A percentile compares a stretch with the other conserved stretches of the same genome.
Evolutionary conservation across 2,888 invertebrate species (phyloP).

Genomic region (Parascotia fuliginaria): DNA sequence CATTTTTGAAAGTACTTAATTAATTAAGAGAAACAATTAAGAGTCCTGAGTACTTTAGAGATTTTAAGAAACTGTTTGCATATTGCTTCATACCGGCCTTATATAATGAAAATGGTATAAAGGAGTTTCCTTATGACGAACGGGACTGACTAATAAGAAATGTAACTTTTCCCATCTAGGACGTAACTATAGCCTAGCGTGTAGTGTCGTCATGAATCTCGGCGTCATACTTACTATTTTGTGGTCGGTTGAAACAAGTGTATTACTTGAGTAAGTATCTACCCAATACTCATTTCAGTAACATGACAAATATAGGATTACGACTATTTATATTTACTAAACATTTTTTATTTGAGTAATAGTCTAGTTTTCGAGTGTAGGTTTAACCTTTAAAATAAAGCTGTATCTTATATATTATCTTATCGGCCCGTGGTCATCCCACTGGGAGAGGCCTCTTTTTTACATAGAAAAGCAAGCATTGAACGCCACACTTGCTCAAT

Average conservation of each 20-base stretch:
- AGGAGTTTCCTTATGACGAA: constrained; percentile 1
- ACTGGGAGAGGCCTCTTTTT: too few species aligned
- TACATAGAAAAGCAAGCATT: too few species aligned
- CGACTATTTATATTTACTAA: too few species aligned
- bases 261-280: too few species aligned
- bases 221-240: neutral
- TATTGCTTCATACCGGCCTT: neutral
- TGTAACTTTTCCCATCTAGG: neutral
- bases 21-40: neutral
- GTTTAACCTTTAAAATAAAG: too few species aligned
- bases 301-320: too few species aligned
- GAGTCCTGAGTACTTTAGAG: neutral
- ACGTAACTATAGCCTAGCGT: neutral
- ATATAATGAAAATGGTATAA: neutral
- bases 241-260: neutral
- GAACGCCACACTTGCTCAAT: too few species aligned
- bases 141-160: neutral
- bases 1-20: constrained; percentile 3
- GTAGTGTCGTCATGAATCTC: neutral
- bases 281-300: too few species aligned
- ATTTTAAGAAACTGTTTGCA: neutral
- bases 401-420: too few species aligned
- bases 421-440: too few species aligned
- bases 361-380: too few species aligned
- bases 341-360: too few species aligned